phyloP scores from a whole-genome alignment of 2,797 vertebrate species.

The Anolis apletophallus region DNA sequence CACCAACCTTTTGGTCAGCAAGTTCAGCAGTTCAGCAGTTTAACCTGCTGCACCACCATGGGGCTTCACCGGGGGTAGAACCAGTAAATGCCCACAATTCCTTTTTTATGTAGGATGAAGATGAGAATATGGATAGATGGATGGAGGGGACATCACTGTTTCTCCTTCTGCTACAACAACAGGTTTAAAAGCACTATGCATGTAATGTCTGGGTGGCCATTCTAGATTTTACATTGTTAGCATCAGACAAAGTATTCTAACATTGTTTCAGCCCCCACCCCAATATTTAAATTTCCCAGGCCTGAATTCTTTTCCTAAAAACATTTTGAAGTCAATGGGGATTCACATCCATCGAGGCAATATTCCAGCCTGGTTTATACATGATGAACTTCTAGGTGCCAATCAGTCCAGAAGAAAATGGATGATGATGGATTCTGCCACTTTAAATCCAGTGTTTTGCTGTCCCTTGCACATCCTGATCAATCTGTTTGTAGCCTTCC shows the following conservation, averaged over 20 bases:
- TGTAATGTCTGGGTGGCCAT: not conserved
- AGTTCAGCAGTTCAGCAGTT: no score
- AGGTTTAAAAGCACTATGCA: not conserved
- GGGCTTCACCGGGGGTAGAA: not conserved
- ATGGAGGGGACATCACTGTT: no score
- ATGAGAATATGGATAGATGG: not conserved
- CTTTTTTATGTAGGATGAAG: no score
- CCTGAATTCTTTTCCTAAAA: not conserved
- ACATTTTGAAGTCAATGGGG: not conserved
- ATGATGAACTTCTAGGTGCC: not conserved
- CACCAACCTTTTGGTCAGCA: no score
- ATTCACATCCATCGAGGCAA: not conserved
- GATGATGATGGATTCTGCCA: conserved; percentile 8
- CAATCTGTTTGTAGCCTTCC: conserved; percentile 5
- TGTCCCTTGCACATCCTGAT: not conserved
- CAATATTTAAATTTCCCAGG: not conserved
- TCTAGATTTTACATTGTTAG: not conserved
- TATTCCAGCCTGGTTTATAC: not conserved
- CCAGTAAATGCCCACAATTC: not conserved
- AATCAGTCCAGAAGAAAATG: not conserved
- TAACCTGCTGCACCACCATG: no score
- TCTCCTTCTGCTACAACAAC: no score
- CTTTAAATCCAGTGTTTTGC: not conserved
- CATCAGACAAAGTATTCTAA: not conserved
- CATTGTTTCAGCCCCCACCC: no score